Base-by-base conservation (phyloP, 2,888 invertebrate genomes). In the Andrena flavipes region DNA sequence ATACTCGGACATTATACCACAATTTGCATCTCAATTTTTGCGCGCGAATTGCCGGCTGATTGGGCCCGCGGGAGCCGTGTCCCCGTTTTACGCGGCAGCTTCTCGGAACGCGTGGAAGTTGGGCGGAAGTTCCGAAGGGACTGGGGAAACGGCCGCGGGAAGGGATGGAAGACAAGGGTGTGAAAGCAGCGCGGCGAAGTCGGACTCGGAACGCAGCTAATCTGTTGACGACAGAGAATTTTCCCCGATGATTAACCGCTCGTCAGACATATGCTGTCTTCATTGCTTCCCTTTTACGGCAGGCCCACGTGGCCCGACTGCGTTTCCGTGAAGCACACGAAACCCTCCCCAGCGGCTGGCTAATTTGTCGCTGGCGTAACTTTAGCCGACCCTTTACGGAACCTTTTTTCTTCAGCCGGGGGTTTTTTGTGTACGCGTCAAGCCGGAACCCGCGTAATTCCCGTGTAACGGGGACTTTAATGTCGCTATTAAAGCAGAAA, bases 171-270 rank as follows among this genome's bases (percentile, higher is more conserved):
- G 51, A 42, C 16, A 23, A 51, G 80, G 80, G 76, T 68, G 71
- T 35, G 68, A 56, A 72, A 72, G 75, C 73, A 64, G 84, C 82
- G 88, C 86, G 82, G 78, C 8, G 33, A n/a, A 56, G 86, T 87
- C 88, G 87, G 88, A 87, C 74, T 77, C 76, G 76, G 79, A 26
- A 84, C 84, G 77, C 80, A 78, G 76, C 85, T 88, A 88, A 87
- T 88, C 84, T 73, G 84, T 83, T 85, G 88, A 87, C 87, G 87
- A 84, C 85, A 86, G 89, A 85, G 89, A 91, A 90, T 90, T 90
- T 89, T 88, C 82, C 86, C 79, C 83, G 82, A 89, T 91, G 92
- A 93, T 92, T 86, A 88, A 92, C 84, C 87, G 82, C 82, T 87
- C 82, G 88, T 89, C 88, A 86, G 84, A 89, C 91, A 90, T 89